Evolutionary conservation across 1,140 invertebrate species (phyloP).

Genomic region (Zaprionus gabonicus): DNA sequence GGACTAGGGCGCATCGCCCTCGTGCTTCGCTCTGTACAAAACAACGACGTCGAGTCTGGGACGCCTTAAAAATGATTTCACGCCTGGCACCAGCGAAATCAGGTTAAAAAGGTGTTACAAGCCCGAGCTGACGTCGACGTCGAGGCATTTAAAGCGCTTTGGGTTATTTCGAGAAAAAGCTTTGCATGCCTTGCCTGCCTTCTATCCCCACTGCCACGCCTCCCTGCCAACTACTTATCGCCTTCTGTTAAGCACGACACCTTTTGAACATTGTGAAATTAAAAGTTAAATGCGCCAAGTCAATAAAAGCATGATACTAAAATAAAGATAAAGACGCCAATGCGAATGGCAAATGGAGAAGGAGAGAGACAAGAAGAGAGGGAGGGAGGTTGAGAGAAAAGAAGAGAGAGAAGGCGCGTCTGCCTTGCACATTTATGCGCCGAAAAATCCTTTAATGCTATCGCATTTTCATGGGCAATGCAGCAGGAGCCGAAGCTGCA

Average conservation of each 20-base stretch:
- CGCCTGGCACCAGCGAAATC: conserved; percentile 62
- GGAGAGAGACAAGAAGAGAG: not conserved
- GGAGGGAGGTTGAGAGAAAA: not conserved
- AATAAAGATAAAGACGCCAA: conserved; percentile 42
- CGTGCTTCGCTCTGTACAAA: conserved; percentile 37
- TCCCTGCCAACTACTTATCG: conserved; percentile 8
- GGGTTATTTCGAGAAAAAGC: conserved; percentile 55
- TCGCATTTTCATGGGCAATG: conserved; percentile 59
- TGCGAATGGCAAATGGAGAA: conserved; percentile 26
- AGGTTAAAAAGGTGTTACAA: conserved; percentile 74
- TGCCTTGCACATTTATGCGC: conserved; percentile 34
- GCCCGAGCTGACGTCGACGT: not conserved
- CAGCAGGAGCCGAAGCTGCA: not conserved
- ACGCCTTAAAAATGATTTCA: conserved; percentile 75
- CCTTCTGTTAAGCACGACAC: conserved; percentile 24
- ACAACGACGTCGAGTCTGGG: conserved; percentile 33
- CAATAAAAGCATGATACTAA: conserved; percentile 75
- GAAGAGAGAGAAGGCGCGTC: not conserved
- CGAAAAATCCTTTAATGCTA: conserved; percentile 74
- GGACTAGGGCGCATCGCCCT: not conserved
- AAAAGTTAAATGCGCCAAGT: conserved; percentile 78
- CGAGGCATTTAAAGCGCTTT: conserved; percentile 52
- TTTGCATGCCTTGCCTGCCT: not conserved
- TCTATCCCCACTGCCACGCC: not conserved
- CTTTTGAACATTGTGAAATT: conserved; percentile 60